Evolutionary conservation across 2,113 vertebrate species (phyloP).

Genomic region (Dicrurus megarhynchus): DNA sequence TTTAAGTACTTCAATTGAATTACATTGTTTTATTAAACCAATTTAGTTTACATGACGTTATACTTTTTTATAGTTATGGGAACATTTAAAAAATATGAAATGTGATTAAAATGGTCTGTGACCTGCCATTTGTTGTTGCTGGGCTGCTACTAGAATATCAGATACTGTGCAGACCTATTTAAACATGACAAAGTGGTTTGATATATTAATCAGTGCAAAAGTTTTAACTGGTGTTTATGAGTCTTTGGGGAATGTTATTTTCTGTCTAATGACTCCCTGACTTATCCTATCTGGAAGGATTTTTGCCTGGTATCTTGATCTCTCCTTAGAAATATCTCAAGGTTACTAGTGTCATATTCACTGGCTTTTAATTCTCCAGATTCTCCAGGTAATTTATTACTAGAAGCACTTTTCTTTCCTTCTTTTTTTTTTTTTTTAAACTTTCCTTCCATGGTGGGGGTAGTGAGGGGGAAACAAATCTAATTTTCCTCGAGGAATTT

Average conservation of each 20-base stretch:
- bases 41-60: background rate
- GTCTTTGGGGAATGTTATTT: background rate
- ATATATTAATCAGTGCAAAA: background rate
- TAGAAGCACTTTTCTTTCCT: background rate
- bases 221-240: background rate
- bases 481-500: background rate
- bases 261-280: background rate
- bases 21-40: background rate
- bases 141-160: background rate
- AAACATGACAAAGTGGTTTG: background rate
- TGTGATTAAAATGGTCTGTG: background rate
- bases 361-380: background rate
- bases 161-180: background rate
- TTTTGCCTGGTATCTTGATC: background rate
- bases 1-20: background rate
- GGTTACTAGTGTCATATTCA: background rate
- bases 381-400: background rate
- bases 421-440: background rate
- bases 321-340: background rate
- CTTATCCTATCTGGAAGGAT: background rate
- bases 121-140: background rate
- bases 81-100: background rate
- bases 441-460: rapidly evolving
- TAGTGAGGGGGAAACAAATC: no score
- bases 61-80: background rate